A percentile compares a stretch with the other conserved stretches of the same genome.
phyloP scores from a whole-genome alignment of 2,888 invertebrate genomes.

The Willowsia nigromaculata region DNA sequence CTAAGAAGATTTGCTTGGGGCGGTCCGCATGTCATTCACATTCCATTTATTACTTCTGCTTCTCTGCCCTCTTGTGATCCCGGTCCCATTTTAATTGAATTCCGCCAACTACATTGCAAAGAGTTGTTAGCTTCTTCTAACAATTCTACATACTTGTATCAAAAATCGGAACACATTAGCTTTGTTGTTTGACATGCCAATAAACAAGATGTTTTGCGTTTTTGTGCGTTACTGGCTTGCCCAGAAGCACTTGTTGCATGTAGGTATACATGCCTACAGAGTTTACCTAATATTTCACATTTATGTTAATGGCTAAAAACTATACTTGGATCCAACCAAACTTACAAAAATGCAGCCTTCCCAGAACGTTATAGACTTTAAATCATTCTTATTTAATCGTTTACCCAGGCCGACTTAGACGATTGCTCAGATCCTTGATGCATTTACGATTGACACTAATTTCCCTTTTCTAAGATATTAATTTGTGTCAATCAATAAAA shows the following conservation, averaged over 20 bases:
- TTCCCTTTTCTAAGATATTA: conserved; percentile 28
- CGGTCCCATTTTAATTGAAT: conserved; percentile 31
- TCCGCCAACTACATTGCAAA: neutral
- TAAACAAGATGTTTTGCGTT: neutral
- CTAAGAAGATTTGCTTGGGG: conserved; percentile 27
- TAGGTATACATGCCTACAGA: too few relatives aligned
- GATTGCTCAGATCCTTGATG: neutral
- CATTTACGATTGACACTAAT: neutral
- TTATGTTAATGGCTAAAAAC: too few relatives aligned
- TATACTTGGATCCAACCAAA: too few relatives aligned
- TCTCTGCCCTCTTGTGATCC: conserved; percentile 56
- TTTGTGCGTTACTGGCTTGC: conserved; percentile 5
- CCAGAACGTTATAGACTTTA: neutral
- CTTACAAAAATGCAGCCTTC: neutral
- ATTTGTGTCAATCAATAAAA: conserved; percentile 60
- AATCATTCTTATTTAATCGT: neutral
- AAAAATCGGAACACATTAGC: neutral
- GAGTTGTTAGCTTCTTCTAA: too few relatives aligned
- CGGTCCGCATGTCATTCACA: conserved; percentile 58
- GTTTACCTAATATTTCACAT: too few relatives aligned
- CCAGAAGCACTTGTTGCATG: neutral
- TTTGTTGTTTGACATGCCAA: neutral
- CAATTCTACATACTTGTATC: too few relatives aligned
- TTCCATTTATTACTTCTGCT: conserved; percentile 68
- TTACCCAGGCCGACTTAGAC: conserved; percentile 41